These are phyloP conservation scores for Choreutis nemorana DNA, from an alignment of 2,888 invertebrate species.

Conservation along the genomic window DNA sequence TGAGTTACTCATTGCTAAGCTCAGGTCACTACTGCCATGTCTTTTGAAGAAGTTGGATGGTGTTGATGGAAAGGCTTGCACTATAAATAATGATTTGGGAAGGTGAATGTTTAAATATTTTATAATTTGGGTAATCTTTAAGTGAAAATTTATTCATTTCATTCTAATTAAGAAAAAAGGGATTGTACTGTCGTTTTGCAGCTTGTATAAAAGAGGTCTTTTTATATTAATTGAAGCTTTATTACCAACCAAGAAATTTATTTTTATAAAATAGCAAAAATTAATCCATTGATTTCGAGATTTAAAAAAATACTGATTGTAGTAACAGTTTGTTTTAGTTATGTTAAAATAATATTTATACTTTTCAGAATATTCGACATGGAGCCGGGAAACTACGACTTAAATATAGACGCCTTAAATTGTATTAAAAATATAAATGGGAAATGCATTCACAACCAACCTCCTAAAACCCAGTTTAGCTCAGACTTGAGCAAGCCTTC, in stretches of 20 bases:
- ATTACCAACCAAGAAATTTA: background rate
- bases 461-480: slow-evolving; percentile 13
- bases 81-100: slow-evolving; percentile 43
- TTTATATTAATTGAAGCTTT: slow-evolving; percentile 2
- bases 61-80: slow-evolving; percentile 26
- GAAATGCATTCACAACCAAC: slow-evolving; percentile 39
- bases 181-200: too few relatives aligned
- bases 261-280: too few relatives aligned
- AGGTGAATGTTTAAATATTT: slow-evolving; percentile 36
- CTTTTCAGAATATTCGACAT: slow-evolving; percentile 43
- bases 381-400: slow-evolving; percentile 43
- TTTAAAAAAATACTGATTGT: background rate
- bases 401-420: slow-evolving; percentile 42
- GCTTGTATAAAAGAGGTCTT: background rate
- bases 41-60: slow-evolving; percentile 29
- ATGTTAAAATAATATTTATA: slow-evolving; percentile 1
- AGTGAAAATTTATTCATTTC: too few relatives aligned
- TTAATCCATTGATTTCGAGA: too few relatives aligned
- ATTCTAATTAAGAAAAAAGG: too few relatives aligned
- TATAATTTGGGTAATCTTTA: background rate
- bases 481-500: slow-evolving; percentile 16
- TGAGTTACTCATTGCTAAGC: slow-evolving; percentile 39
- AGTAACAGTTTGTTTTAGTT: background rate
- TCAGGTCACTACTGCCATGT: slow-evolving; percentile 41
- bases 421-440: slow-evolving; percentile 49